phyloP scores from a whole-genome alignment of 2,888 invertebrate genomes.

The Euzophera pinguis region DNA sequence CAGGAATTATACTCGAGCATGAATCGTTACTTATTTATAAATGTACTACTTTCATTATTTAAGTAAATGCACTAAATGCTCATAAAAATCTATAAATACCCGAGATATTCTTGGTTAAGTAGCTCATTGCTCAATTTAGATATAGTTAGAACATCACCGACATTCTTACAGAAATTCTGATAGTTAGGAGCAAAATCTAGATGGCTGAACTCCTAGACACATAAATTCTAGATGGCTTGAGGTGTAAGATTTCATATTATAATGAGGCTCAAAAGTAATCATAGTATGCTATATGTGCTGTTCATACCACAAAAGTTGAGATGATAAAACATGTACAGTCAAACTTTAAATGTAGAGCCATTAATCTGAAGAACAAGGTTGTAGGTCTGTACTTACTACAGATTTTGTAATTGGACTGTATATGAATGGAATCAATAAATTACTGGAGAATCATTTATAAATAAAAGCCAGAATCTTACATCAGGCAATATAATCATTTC shows the following conservation, averaged over 20 bases:
- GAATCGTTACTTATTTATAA: too few relatives aligned
- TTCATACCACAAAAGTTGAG: not conserved
- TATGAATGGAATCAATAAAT: too few relatives aligned
- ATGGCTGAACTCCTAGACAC: slow-evolving; percentile 42
- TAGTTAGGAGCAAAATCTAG: slow-evolving; percentile 37
- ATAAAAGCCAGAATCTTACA: slow-evolving; percentile 40
- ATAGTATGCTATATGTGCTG: not conserved
- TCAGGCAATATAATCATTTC: slow-evolving; percentile 75
- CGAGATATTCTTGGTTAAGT: not conserved
- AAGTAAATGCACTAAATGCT: not conserved
- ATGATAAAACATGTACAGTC: too few relatives aligned
- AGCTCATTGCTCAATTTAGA: not conserved
- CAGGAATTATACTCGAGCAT: not conserved
- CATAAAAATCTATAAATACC: not conserved
- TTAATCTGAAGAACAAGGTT: too few relatives aligned
- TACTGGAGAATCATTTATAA: slow-evolving; percentile 18
- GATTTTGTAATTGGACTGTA: too few relatives aligned
- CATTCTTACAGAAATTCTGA: not conserved
- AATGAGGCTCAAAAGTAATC: not conserved
- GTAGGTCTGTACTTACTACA: too few relatives aligned
- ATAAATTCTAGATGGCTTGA: slow-evolving; percentile 54
- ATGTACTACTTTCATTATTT: too few relatives aligned
- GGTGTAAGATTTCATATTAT: slow-evolving; percentile 8
- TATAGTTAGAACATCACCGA: not conserved
- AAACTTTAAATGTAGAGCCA: too few relatives aligned